Evolutionary conservation across 2,113 vertebrate species (phyloP), one percentile per base, ranked within the genome.

Genomic region (Todiramphus saurophagus): DNA sequence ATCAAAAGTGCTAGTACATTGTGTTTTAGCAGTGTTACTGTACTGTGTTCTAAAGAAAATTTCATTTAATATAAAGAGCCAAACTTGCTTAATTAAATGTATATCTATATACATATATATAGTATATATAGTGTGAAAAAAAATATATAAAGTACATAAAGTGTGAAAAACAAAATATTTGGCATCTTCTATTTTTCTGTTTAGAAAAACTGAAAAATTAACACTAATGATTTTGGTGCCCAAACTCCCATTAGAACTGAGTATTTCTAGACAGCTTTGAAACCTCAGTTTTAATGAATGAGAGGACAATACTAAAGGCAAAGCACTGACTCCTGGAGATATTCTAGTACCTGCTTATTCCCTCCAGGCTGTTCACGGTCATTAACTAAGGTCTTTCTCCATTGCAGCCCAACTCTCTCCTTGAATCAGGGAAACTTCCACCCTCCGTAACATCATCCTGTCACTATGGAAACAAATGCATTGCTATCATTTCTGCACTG

Each of bases 281-380:
- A 86, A 78, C 60, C n/a, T 81, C 59, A 70, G 33, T 4, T 78
- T 81, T 86, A 59, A 33, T 56, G 28, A 59, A 33, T 56, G 25
- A 63, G 50, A 88, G 87, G 89, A 75, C 64, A 96, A 86, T 75
- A 78, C 91, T 91, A 92, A 96, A 96, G 96, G 92, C 82, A 94
- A 96, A 93, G 75, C 67, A 39, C 72, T 96, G 25, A 20, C 59
- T 95, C 79, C 79, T 93, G 90, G 83, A 95, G 95, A 93, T 80
- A 69, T 95, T 95, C 95, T 89, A 75, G 87, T 87, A 84, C 79
- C 91, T 95, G 70, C 63, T 95, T 91, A 68, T 96, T 97, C 96
- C 73, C 90, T 90, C 83, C 90, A 87, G 74, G 53, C 90, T 80
- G 68, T 95, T 91, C 55, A 24, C 68, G 97, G 67, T 89, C 92